A percentile compares a stretch with the other conserved stretches of the same genome.
phyloP scores from a whole-genome alignment of 23 tunicate genomes.

The Clavelina lepadiformis region DNA sequence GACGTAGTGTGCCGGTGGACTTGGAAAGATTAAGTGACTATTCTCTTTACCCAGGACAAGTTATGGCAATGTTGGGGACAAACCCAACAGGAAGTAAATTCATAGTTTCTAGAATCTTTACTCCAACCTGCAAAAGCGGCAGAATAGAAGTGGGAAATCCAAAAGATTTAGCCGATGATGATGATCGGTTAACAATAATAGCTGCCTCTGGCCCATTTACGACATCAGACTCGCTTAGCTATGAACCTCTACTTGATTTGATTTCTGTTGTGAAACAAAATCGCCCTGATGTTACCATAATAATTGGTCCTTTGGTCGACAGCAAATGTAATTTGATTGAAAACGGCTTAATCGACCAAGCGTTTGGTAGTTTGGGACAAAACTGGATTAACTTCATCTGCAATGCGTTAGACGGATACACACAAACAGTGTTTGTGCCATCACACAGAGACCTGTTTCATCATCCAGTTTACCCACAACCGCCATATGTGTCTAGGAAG shows the following conservation, averaged over 20 bases:
- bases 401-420: slow-evolving; percentile 29
- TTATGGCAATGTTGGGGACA: slow-evolving; percentile 53
- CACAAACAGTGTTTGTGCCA: slow-evolving; percentile 59
- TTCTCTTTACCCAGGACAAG: slow-evolving; percentile 84
- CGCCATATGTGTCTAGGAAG: slow-evolving; percentile 36
- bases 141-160: slow-evolving; percentile 14
- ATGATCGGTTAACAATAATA: slow-evolving; percentile 5
- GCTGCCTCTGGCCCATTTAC: slow-evolving; percentile 90
- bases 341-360: neutral
- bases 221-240: slow-evolving; percentile 58
- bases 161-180: slow-evolving; percentile 2
- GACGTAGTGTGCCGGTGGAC: slow-evolving; percentile 51
- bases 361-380: slow-evolving; percentile 29
- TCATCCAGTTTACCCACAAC: slow-evolving; percentile 79
- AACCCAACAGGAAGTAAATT: slow-evolving; percentile 76
- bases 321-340: slow-evolving; percentile 15
- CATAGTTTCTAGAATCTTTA: slow-evolving; percentile 24
- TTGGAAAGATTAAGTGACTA: slow-evolving; percentile 41
- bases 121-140: slow-evolving; percentile 15
- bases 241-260: slow-evolving; percentile 74
- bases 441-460: slow-evolving; percentile 60
- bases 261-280: slow-evolving; percentile 39
- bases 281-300: slow-evolving; percentile 61
- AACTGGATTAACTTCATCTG: slow-evolving; percentile 22
- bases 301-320: slow-evolving; percentile 76